phyloP scores from a whole-genome alignment of 92 coral and sea anemone species.

The Phenganax stokvisi region DNA sequence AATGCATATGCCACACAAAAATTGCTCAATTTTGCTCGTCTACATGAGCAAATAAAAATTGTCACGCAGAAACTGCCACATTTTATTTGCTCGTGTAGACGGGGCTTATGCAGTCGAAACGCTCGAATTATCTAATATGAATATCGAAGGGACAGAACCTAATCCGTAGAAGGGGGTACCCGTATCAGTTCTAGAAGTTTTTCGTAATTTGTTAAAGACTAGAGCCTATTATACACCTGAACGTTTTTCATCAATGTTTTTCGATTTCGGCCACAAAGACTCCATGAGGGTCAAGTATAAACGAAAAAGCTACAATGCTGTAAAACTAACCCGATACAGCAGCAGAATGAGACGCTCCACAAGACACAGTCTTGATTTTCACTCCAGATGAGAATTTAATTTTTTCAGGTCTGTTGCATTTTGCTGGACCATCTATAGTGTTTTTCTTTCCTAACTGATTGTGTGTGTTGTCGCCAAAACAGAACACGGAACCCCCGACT shows the following conservation, averaged over 20 bases:
- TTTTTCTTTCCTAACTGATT: slow-evolving; percentile 77
- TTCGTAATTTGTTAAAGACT: no score
- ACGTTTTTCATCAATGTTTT: background rate
- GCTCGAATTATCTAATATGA: no score
- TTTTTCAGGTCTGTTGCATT: slow-evolving; percentile 61
- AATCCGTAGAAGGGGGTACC: no score
- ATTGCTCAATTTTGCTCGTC: no score
- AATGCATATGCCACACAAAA: no score
- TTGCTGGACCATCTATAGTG: slow-evolving; percentile 50
- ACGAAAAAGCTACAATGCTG: background rate
- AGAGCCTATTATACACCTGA: no score
- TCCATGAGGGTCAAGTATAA: background rate
- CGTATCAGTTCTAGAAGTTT: no score
- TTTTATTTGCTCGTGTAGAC: no score
- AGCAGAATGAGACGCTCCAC: slow-evolving; percentile 88
- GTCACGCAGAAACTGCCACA: no score
- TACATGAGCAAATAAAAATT: no score
- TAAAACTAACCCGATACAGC: slow-evolving; percentile 66
- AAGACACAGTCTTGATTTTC: slow-evolving; percentile 57
- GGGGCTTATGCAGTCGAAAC: no score
- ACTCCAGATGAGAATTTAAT: slow-evolving; percentile 64
- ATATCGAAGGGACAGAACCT: no score
- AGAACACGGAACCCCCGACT: slow-evolving; percentile 58
- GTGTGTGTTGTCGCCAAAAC: slow-evolving; percentile 81
- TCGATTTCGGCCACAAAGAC: background rate